phyloP scores from a whole-genome alignment of 2,888 invertebrate genomes.

The Spodoptera littoralis region DNA sequence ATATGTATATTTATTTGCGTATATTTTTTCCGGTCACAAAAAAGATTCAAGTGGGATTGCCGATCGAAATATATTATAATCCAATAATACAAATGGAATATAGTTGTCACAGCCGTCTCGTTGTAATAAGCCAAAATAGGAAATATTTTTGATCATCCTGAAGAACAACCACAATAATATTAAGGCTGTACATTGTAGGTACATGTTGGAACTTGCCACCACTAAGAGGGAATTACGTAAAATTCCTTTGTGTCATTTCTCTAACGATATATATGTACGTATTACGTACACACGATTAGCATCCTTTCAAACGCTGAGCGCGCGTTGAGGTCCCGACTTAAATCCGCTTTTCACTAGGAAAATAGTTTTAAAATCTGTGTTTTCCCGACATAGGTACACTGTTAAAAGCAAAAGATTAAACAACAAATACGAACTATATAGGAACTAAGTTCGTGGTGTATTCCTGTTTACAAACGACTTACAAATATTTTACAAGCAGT shows the following conservation, averaged over 20 bases:
- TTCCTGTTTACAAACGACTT: constrained; percentile 30
- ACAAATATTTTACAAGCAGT: constrained; percentile 36
- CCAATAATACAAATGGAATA: constrained; percentile 49
- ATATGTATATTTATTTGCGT: too few relatives aligned
- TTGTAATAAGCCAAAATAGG: constrained; percentile 34
- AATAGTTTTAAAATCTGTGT: constrained; percentile 32
- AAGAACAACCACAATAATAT: constrained; percentile 44
- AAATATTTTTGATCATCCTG: constrained; percentile 36
- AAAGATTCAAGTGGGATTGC: constrained; percentile 12
- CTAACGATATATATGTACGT: constrained; percentile 19
- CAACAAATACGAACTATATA: constrained; percentile 3
- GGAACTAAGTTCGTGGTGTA: constrained; percentile 13
- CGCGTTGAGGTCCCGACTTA: constrained; percentile 14
- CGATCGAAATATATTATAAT: constrained; percentile 15
- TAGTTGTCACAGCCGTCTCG: constrained; percentile 27
- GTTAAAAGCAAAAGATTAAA: constrained; percentile 13
- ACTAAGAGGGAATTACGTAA: constrained; percentile 50
- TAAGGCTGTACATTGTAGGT: constrained; percentile 24
- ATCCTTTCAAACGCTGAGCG: constrained; percentile 35
- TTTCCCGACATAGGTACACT: constrained; percentile 10
- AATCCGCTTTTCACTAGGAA: constrained; percentile 32
- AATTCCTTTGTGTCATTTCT: constrained; percentile 53
- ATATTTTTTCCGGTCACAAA: neutral
- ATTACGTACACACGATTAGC: constrained; percentile 36
- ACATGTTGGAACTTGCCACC: constrained; percentile 34